These are phyloP conservation scores for Camponotus floridanus DNA, from an alignment of 1,140 invertebrate species.

Conservation along the genomic window DNA sequence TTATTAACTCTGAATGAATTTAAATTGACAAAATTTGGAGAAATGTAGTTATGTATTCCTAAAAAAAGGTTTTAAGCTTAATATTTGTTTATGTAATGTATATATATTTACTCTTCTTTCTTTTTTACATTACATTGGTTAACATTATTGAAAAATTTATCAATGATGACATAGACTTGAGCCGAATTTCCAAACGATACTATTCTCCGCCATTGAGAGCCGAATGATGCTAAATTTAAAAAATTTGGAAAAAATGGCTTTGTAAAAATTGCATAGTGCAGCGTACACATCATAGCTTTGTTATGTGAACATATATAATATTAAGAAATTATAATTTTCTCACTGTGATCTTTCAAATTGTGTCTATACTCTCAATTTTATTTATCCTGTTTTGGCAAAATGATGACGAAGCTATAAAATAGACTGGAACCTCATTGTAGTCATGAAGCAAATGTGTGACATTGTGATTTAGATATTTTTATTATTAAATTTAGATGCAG, in stretches of 20 bases:
- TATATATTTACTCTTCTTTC: not conserved
- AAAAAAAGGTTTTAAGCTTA: constrained; percentile 33
- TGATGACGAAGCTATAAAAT: constrained; percentile 71
- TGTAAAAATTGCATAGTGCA: constrained; percentile 66
- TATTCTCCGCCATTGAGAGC: constrained; percentile 56
- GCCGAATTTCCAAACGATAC: constrained; percentile 32
- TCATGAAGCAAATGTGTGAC: constrained; percentile 70
- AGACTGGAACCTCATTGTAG: constrained; percentile 74
- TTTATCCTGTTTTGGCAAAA: constrained; percentile 45
- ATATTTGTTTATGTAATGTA: constrained; percentile 40
- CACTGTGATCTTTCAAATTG: constrained; percentile 66
- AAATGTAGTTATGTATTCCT: constrained; percentile 26
- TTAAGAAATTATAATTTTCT: constrained; percentile 65
- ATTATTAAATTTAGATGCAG: constrained; percentile 82
- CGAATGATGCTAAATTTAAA: constrained; percentile 66
- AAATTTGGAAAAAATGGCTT: constrained; percentile 48
- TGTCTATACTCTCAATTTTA: constrained; percentile 45
- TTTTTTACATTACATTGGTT: constrained; percentile 19
- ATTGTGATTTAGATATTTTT: constrained; percentile 84
- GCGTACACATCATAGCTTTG: constrained; percentile 58
- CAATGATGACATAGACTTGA: constrained; percentile 21
- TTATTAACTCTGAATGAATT: constrained; percentile 66
- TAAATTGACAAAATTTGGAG: constrained; percentile 70
- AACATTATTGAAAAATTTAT: constrained; percentile 62
- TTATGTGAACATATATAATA: constrained; percentile 49